These are phyloP conservation scores for Atethmia centrago DNA, from an alignment of 2,888 invertebrate species.

Conservation along the genomic window DNA sequence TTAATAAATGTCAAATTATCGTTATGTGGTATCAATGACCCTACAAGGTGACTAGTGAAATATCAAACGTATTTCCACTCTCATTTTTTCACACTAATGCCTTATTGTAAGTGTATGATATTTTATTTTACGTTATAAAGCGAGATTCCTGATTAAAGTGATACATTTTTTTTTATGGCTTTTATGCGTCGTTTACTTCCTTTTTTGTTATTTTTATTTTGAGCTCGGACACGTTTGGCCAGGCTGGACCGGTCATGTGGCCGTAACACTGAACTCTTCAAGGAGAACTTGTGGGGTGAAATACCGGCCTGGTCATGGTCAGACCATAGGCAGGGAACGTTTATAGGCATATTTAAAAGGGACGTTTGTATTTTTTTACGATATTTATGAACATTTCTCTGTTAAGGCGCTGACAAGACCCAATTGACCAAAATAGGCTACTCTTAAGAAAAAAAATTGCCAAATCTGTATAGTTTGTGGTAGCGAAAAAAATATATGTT, in stretches of 20 bases:
- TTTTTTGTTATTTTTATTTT: slow-evolving; percentile 17
- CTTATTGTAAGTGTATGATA: background rate
- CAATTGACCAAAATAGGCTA: too few species aligned
- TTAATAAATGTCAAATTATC: slow-evolving; percentile 38
- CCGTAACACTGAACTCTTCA: slow-evolving; percentile 68
- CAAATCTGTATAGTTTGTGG: too few species aligned
- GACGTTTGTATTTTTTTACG: too few species aligned
- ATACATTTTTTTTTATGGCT: slow-evolving; percentile 10
- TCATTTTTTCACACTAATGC: slow-evolving; percentile 47
- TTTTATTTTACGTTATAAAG: slow-evolving; percentile 25
- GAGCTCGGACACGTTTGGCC: slow-evolving; percentile 1
- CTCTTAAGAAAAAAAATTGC: too few species aligned
- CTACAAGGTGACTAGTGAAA: slow-evolving; percentile 43
- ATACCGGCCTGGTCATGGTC: slow-evolving; percentile 13
- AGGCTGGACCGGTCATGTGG: slow-evolving; percentile 45
- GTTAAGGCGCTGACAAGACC: too few species aligned
- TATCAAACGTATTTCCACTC: slow-evolving; percentile 19
- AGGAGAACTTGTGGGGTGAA: slow-evolving; percentile 64
- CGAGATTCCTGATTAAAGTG: slow-evolving; percentile 11
- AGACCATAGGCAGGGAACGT: background rate
- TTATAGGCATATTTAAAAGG: background rate
- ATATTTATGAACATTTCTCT: too few species aligned
- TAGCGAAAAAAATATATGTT: too few species aligned
- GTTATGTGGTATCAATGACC: slow-evolving; percentile 36
- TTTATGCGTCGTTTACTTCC: background rate